phyloP scores from a whole-genome alignment of 2,113 vertebrate genomes.

The Halcyon senegalensis region DNA sequence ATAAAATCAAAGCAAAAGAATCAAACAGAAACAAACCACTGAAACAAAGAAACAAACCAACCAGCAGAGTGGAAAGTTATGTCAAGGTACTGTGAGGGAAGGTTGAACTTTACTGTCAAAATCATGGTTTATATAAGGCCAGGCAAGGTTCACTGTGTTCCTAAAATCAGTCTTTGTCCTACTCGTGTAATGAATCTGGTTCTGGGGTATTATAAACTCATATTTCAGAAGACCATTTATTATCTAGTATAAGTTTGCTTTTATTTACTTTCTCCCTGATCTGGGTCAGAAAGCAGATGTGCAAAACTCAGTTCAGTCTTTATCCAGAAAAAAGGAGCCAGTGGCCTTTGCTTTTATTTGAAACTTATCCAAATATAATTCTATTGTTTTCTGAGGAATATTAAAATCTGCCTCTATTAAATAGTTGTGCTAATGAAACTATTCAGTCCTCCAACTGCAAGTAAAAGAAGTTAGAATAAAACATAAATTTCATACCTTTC shows the following conservation, averaged over 20 bases:
- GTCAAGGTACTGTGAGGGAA: rapidly evolving
- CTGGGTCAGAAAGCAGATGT: neutral
- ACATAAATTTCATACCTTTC: neutral
- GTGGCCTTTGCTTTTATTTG: neutral
- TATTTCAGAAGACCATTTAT: neutral
- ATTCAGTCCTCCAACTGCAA: neutral
- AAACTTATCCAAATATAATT: neutral
- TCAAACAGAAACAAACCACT: neutral
- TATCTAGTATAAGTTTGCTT: neutral
- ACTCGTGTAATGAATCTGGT: neutral
- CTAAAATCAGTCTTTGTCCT: neutral
- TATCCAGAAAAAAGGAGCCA: neutral
- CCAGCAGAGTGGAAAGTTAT: neutral
- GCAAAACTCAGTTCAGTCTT: neutral
- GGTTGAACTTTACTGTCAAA: neutral
- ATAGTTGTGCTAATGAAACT: neutral
- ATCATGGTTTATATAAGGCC: neutral
- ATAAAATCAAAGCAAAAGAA: neutral
- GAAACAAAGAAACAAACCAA: neutral
- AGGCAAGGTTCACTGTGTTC: neutral
- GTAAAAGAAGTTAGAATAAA: neutral
- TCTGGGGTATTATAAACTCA: neutral
- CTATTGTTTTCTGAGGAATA: neutral
- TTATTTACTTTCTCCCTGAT: neutral
- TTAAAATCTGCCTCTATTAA: neutral